Conservation (phyloP, 2,113 vertebrate species). For the Aythya baeri region DNA sequence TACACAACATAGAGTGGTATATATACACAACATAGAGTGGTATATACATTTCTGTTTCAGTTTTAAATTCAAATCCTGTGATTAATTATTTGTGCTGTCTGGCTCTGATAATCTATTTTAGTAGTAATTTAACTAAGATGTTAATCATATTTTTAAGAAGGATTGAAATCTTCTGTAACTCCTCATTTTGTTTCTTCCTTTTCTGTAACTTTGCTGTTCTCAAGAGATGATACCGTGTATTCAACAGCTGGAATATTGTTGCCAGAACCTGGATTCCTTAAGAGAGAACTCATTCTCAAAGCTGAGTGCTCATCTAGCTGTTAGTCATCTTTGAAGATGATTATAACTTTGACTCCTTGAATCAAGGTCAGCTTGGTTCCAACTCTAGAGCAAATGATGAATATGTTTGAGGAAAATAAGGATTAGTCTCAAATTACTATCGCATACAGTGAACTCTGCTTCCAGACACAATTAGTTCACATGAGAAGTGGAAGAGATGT, state of each 20-base stretch:
- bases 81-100: not conserved
- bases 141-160: accelerated
- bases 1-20: not conserved
- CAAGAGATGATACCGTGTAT: not conserved
- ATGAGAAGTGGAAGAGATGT: not conserved
- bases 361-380: not conserved
- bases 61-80: not conserved
- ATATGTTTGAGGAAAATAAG: not conserved
- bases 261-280: not conserved
- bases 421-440: not conserved
- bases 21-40: not conserved
- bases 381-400: not conserved
- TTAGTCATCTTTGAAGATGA: not conserved
- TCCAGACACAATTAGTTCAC: not conserved
- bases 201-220: not conserved
- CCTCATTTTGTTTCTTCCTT: not conserved
- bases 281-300: not conserved
- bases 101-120: not conserved
- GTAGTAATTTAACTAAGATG: not conserved
- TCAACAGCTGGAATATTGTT: not conserved
- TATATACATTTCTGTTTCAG: not conserved
- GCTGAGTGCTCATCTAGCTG: not conserved
- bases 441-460: not conserved
- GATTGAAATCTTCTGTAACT: not conserved
- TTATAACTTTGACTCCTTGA: not conserved